Evolutionary conservation across 2,888 invertebrate species (phyloP).

Genomic region (Chrysodeixis includens): DNA sequence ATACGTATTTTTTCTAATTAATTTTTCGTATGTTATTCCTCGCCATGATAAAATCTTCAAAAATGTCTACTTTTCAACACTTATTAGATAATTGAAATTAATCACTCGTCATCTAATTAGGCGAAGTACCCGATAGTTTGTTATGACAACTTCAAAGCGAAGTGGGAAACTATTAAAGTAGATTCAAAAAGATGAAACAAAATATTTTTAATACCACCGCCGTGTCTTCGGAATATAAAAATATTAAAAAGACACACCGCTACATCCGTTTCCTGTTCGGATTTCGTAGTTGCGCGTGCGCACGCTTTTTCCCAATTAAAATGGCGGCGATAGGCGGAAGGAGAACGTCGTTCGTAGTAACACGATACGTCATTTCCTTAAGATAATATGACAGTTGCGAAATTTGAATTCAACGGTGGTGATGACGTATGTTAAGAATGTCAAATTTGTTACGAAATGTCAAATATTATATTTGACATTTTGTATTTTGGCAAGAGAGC

Average conservation of each 20-base stretch:
- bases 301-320: slow-evolving; percentile 69
- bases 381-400: slow-evolving; percentile 59
- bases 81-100: slow-evolving; percentile 44
- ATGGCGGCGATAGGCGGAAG: slow-evolving; percentile 69
- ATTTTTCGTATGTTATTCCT: too few relatives aligned
- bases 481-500: slow-evolving; percentile 29
- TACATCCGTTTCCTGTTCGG: slow-evolving; percentile 84
- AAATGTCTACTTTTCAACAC: slow-evolving; percentile 30
- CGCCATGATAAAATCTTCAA: too few relatives aligned
- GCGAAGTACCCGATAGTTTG: slow-evolving; percentile 59
- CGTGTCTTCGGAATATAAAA: slow-evolving; percentile 81
- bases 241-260: slow-evolving; percentile 84
- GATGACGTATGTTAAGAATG: slow-evolving; percentile 47
- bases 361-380: slow-evolving; percentile 56
- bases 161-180: slow-evolving; percentile 74
- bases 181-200: slow-evolving; percentile 80
- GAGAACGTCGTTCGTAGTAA: slow-evolving; percentile 57
- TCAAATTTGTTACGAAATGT: slow-evolving; percentile 38
- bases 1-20: too few relatives aligned
- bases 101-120: slow-evolving; percentile 58
- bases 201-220: slow-evolving; percentile 81
- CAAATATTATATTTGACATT: slow-evolving; percentile 14
- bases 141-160: slow-evolving; percentile 75
- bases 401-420: slow-evolving; percentile 56
- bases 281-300: slow-evolving; percentile 68